A percentile compares a stretch with the other conserved stretches of the same genome.
These are phyloP conservation scores for Ichneumoninae sp. DNA, from an alignment of 2,888 invertebrate species.

Conservation along the genomic window DNA sequence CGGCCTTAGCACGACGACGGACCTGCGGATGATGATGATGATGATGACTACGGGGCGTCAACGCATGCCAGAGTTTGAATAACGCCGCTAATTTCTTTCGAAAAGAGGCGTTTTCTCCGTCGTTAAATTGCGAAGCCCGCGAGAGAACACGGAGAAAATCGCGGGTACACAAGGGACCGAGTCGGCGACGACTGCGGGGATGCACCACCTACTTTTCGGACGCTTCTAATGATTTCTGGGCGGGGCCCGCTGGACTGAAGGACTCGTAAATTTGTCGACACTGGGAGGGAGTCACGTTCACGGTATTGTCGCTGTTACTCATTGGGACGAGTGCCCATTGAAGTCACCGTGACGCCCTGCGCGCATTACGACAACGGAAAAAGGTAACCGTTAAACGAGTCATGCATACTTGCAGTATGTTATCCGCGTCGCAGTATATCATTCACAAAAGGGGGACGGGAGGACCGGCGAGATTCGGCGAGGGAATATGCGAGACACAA, in stretches of 20 bases:
- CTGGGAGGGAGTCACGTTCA: constrained; percentile 53
- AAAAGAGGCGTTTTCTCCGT: constrained; percentile 58
- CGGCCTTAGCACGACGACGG: constrained; percentile 15
- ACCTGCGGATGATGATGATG: constrained; percentile 38
- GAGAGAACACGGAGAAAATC: not conserved
- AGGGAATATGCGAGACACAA: constrained; percentile 15
- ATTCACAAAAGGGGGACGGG: not conserved
- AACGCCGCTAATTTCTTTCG: constrained; percentile 72
- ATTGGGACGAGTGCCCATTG: constrained; percentile 17
- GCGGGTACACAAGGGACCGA: constrained; percentile 18
- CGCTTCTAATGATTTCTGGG: constrained; percentile 66
- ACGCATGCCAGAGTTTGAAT: constrained; percentile 59
- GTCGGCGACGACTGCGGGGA: constrained; percentile 49
- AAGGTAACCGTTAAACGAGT: not conserved
- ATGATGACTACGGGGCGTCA: constrained; percentile 50
- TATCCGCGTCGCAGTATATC: constrained; percentile 9
- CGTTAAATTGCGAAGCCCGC: constrained; percentile 19
- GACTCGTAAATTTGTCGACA: constrained; percentile 66
- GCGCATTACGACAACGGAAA: not conserved
- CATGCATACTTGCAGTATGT: not conserved
- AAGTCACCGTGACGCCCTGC: not conserved
- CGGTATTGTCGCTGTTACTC: constrained; percentile 14
- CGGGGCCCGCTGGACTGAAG: constrained; percentile 39
- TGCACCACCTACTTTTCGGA: constrained; percentile 41
- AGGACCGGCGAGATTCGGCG: constrained; percentile 23